Percentiles rank a stretch among this genome's conserved stretches.
Evolutionary conservation across 2,888 invertebrate species (phyloP).

Genomic region (Catocala nupta): DNA sequence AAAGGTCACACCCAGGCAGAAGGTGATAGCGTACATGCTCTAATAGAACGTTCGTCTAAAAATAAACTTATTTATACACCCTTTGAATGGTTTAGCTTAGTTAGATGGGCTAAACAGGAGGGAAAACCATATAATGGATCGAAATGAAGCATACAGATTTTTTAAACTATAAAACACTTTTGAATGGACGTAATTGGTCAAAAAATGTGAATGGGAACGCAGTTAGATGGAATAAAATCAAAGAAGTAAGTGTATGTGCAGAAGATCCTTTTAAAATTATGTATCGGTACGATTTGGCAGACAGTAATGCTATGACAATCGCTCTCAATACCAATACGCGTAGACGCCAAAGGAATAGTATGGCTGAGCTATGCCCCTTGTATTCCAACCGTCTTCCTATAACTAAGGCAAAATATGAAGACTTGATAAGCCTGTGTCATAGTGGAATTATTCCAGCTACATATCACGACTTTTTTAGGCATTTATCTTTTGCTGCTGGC

Average conservation of each 20-base stretch:
- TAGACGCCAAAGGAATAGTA: too few species aligned
- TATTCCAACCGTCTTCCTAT: too few species aligned
- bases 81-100: slow-evolving; percentile 13
- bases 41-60: slow-evolving; percentile 38
- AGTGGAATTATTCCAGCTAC: slow-evolving; percentile 2
- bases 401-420: too few species aligned
- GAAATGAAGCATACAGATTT: slow-evolving; percentile 6
- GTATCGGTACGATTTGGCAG: slow-evolving; percentile 7
- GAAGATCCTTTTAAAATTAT: slow-evolving; percentile 1
- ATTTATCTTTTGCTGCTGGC: neutral
- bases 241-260: slow-evolving; percentile 5
- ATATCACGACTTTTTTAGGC: slow-evolving; percentile 4
- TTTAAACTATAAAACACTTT: slow-evolving; percentile 9
- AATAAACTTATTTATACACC: slow-evolving; percentile 30
- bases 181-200: slow-evolving; percentile 9
- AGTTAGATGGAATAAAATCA: slow-evolving; percentile 11
- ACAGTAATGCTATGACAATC: neutral
- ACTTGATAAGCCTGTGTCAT: too few species aligned
- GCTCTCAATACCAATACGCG: too few species aligned
- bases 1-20: slow-evolving; percentile 47
- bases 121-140: slow-evolving; percentile 9
- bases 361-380: too few species aligned
- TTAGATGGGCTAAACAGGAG: slow-evolving; percentile 15
- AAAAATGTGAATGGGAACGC: slow-evolving; percentile 9
- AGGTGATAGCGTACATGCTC: slow-evolving; percentile 44